Evolutionary conservation across 2,113 vertebrate genomes (phyloP).

Genomic region (Hyla sarda): DNA sequence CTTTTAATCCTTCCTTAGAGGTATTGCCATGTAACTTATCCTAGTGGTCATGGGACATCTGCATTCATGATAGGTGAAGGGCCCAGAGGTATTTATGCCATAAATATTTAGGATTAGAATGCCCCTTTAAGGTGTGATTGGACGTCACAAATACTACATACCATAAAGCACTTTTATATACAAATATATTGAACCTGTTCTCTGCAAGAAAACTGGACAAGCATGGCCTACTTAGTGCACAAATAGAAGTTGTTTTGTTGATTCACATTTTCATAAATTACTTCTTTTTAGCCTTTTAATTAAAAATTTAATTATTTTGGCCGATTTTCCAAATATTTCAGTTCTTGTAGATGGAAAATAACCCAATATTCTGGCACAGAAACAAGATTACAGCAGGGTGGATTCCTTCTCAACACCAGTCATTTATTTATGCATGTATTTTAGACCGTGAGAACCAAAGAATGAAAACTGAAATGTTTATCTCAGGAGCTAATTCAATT

Average conservation of each 20-base stretch:
- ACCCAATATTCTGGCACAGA: background rate
- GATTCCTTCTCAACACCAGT: slow-evolving; percentile 2
- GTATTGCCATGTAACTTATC: too few species aligned
- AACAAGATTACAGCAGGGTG: slow-evolving; percentile 5
- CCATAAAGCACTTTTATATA: too few species aligned
- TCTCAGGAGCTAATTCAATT: slow-evolving; percentile 7
- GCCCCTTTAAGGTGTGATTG: too few species aligned
- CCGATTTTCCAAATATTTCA: slow-evolving; percentile 14
- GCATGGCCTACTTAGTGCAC: background rate
- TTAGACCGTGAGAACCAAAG: slow-evolving; percentile 24
- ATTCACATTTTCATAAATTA: background rate
- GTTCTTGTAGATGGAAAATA: background rate
- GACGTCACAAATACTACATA: too few species aligned
- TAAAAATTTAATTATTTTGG: background rate
- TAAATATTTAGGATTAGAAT: too few species aligned
- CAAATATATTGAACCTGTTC: too few species aligned
- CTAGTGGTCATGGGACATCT: too few species aligned
- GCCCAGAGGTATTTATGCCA: too few species aligned
- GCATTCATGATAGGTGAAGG: too few species aligned
- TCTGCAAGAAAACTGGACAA: background rate
- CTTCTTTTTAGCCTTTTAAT: background rate
- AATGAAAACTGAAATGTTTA: slow-evolving; percentile 17
- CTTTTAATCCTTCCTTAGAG: too few species aligned
- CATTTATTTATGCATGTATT: slow-evolving; percentile 23
- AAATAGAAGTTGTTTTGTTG: background rate